Evolutionary conservation across 2,797 vertebrate species (phyloP).

Genomic region (Dermochelys coriacea): DNA sequence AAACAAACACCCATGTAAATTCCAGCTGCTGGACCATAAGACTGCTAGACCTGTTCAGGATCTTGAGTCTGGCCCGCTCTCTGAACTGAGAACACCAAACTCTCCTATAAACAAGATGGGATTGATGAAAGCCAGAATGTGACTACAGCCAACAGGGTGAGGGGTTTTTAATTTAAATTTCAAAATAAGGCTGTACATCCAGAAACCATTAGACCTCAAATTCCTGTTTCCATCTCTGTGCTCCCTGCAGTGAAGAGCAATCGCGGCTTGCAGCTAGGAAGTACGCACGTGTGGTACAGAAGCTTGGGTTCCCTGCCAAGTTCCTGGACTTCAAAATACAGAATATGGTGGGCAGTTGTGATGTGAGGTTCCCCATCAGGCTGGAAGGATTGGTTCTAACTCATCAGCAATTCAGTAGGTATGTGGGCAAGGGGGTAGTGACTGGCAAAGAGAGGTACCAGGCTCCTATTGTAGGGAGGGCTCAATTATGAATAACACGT

Average conservation of each 20-base stretch:
- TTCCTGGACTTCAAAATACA: slow-evolving; percentile 98
- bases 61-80: neutral
- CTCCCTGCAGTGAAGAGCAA: slow-evolving; percentile 88
- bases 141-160: neutral
- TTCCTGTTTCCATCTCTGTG: neutral
- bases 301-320: slow-evolving; percentile 94
- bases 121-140: neutral
- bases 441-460: neutral
- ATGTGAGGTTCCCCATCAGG: slow-evolving; percentile 93
- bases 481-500: neutral
- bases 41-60: neutral
- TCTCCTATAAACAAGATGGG: neutral
- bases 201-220: neutral
- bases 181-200: neutral
- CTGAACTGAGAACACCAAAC: neutral
- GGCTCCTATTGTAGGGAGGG: too few species aligned
- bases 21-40: neutral
- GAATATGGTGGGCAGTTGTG: slow-evolving; percentile 98
- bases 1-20: neutral
- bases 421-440: neutral
- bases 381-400: slow-evolving; percentile 94
- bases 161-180: neutral
- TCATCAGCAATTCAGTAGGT: slow-evolving; percentile 97
- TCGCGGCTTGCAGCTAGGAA: slow-evolving; percentile 95
- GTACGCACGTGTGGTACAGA: slow-evolving; percentile 94